phyloP scores from a whole-genome alignment of 2,113 vertebrate genomes.

The Tachysurus fulvidraco region DNA sequence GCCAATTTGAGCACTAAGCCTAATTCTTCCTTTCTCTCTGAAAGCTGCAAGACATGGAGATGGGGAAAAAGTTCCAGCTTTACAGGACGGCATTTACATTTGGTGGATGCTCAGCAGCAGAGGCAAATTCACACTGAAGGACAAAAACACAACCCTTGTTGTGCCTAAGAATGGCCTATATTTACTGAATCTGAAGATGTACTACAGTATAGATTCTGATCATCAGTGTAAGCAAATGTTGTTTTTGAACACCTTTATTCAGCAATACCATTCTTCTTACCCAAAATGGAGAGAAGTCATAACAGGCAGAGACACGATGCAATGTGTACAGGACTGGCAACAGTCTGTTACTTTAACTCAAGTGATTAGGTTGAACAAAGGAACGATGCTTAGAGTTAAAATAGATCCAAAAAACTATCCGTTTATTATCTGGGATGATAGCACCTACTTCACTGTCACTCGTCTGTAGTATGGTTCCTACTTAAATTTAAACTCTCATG shows the following conservation, averaged over 20 bases:
- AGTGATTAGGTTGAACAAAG: background rate
- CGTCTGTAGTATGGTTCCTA: background rate
- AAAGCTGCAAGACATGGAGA: background rate
- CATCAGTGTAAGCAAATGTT: background rate
- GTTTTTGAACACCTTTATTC: background rate
- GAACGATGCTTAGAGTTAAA: background rate
- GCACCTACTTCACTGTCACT: constrained; percentile 19
- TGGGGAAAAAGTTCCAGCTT: background rate
- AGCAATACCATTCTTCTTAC: background rate
- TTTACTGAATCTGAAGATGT: constrained; percentile 16
- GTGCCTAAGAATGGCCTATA: constrained; percentile 10
- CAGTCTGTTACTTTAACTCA: constrained; percentile 13
- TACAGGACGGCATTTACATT: background rate
- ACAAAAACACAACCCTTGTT: background rate
- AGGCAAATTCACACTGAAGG: background rate
- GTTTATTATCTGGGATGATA: background rate
- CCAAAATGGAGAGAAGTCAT: background rate
- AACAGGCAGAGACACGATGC: background rate
- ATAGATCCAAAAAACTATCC: background rate
- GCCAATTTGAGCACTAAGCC: background rate
- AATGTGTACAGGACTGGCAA: background rate
- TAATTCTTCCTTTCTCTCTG: constrained; percentile 1
- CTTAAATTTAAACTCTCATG: background rate
- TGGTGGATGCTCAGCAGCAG: background rate
- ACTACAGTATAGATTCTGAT: background rate